These are phyloP conservation scores for Dascillus cervinus DNA, from an alignment of 2,888 invertebrate genomes.

Conservation along the genomic window DNA sequence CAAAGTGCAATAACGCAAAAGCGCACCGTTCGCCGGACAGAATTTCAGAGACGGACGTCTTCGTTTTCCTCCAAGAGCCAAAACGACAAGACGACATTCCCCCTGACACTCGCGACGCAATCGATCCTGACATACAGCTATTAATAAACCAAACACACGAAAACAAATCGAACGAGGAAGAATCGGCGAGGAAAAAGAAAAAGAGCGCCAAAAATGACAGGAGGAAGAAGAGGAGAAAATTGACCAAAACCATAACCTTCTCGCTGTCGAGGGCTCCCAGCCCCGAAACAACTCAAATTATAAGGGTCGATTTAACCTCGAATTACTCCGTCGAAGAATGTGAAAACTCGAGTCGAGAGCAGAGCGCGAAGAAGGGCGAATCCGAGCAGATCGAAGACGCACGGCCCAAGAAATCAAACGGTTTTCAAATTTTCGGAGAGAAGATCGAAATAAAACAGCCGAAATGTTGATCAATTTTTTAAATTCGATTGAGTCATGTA, in stretches of 20 bases:
- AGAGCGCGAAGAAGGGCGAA: neutral
- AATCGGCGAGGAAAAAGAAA: constrained; percentile 9
- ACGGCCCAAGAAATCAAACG: no score
- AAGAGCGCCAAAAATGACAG: constrained; percentile 6
- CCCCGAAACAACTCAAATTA: constrained; percentile 38
- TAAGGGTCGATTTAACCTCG: constrained; percentile 39
- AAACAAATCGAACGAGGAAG: constrained; percentile 7
- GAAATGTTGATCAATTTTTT: no score
- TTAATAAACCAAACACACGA: constrained; percentile 14
- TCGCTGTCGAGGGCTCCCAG: constrained; percentile 36
- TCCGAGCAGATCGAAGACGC: no score
- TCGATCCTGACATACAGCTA: constrained; percentile 31
- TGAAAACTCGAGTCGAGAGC: constrained; percentile 8
- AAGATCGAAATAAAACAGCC: neutral
- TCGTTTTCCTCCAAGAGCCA: constrained; percentile 9
- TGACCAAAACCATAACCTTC: constrained; percentile 30
- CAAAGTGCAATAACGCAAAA: constrained; percentile 10
- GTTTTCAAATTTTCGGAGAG: neutral
- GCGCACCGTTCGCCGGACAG: neutral
- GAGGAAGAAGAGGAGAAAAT: constrained; percentile 9
- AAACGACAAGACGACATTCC: constrained; percentile 3
- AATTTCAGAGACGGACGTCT: constrained; percentile 12
- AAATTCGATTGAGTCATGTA: constrained; percentile 10
- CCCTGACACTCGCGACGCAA: constrained; percentile 17
- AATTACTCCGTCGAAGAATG: constrained; percentile 30